Conservation (phyloP, 2,797 vertebrate species). For the Catharus ustulatus region DNA sequence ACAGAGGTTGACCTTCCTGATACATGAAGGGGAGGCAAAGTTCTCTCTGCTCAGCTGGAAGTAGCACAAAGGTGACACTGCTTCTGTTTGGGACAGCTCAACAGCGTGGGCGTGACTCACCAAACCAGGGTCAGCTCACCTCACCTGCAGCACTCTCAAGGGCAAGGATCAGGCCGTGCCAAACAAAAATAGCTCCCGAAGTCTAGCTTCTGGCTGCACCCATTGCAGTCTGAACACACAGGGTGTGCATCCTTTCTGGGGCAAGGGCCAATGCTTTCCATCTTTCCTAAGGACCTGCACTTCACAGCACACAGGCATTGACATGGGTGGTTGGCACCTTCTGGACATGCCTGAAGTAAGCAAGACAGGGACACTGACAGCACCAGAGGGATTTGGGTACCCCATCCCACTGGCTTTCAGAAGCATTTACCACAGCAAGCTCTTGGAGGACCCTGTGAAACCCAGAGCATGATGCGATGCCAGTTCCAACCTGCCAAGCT, state of each 20-base stretch:
- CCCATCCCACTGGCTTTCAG: not conserved
- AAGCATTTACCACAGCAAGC: not conserved
- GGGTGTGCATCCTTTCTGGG: not conserved
- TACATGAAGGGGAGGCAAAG: not conserved
- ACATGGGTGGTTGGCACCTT: rapidly evolving
- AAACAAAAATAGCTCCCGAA: not conserved
- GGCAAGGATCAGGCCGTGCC: not conserved
- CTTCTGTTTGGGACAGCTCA: not conserved
- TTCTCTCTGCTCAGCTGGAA: not conserved
- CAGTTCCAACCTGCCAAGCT: not conserved
- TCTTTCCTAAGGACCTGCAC: not conserved
- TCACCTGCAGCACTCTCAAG: not conserved
- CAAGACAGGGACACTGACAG: not conserved
- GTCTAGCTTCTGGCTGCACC: not conserved
- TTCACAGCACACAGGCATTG: rapidly evolving
- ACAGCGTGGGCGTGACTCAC: rapidly evolving
- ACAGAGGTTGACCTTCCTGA: not conserved
- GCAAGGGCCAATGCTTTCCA: rapidly evolving
- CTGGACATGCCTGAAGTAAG: not conserved
- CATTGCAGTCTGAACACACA: not conserved
- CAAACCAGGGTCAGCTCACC: not conserved
- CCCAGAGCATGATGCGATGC: rapidly evolving
- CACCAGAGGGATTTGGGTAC: not conserved
- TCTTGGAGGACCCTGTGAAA: not conserved
- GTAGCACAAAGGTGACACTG: not conserved